phyloP scores from a whole-genome alignment of 2,797 vertebrate genomes.

The Toxotes lorentzi region DNA sequence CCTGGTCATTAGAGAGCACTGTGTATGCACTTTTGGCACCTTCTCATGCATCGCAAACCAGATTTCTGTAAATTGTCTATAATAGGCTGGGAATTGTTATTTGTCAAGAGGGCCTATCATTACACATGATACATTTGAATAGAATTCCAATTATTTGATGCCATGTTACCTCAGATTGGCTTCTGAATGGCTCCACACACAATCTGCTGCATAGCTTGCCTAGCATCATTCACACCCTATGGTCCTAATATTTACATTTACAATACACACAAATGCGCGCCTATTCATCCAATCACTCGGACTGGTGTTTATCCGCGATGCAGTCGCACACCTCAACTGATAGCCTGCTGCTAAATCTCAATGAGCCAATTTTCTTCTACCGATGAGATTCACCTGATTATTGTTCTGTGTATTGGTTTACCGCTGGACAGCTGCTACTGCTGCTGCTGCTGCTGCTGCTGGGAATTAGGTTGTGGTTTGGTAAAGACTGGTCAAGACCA shows the following conservation, averaged over 20 bases:
- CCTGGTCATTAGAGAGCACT: conserved; percentile 53
- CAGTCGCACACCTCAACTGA: conserved; percentile 51
- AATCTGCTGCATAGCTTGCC: conserved; percentile 55
- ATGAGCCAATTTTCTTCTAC: conserved; percentile 71
- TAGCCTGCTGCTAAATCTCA: conserved; percentile 70
- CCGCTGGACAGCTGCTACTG: conserved; percentile 71
- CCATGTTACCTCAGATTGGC: conserved; percentile 46
- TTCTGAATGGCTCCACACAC: conserved; percentile 55
- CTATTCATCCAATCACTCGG: conserved; percentile 10
- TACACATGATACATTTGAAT: conserved; percentile 65
- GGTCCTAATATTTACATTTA: conserved; percentile 52
- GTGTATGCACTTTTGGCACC: conserved; percentile 50
- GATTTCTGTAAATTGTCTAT: conserved; percentile 62
- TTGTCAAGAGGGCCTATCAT: conserved; percentile 46
- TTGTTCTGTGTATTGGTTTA: conserved; percentile 72
- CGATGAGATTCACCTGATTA: conserved; percentile 74
- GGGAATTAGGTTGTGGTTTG: conserved; percentile 67
- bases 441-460: conserved; percentile 47
- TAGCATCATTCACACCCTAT: conserved; percentile 24
- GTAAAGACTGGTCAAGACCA: conserved; percentile 37
- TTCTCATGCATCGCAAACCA: conserved; percentile 45
- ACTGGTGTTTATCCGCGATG: conserved; percentile 43
- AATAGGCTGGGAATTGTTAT: conserved; percentile 56
- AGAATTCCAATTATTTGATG: conserved; percentile 70
- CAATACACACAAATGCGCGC: conserved; percentile 3